Percentiles rank a stretch among this genome's conserved stretches.
These are phyloP conservation scores for Himalopsyche japonica DNA, from an alignment of 2,888 invertebrate species.

Conservation along the genomic window DNA sequence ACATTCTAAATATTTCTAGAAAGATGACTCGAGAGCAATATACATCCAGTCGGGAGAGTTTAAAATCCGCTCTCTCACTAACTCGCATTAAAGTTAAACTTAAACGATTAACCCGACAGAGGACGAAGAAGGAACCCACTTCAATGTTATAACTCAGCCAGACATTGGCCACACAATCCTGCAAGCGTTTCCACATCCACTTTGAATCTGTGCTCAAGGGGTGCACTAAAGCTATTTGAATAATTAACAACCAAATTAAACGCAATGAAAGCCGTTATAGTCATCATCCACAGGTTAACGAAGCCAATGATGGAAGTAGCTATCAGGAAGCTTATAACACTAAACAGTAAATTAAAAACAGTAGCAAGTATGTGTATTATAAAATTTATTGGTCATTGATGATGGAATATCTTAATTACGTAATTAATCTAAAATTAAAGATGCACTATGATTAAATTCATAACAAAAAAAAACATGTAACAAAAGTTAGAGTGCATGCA, in stretches of 20 bases:
- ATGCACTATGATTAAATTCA: too few species aligned
- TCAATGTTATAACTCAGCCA: neutral
- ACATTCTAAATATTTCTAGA: too few species aligned
- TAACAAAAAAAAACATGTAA: too few species aligned
- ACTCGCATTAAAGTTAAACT: neutral
- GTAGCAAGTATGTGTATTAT: too few species aligned
- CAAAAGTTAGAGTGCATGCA: too few species aligned
- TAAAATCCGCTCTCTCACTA: neutral
- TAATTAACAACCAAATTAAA: neutral
- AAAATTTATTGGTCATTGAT: too few species aligned
- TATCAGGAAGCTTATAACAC: too few species aligned
- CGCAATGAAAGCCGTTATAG: neutral
- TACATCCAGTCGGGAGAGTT: neutral
- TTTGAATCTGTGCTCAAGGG: neutral
- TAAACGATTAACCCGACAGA: neutral
- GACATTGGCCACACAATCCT: neutral
- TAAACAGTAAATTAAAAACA: too few species aligned
- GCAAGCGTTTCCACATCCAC: neutral
- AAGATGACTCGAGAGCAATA: too few species aligned
- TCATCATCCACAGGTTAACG: neutral
- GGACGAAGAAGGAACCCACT: neutral
- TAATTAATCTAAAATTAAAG: too few species aligned
- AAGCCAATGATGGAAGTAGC: too few species aligned
- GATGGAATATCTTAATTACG: too few species aligned
- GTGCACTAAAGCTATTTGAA: neutral